Percentiles rank a stretch among this genome's conserved stretches.
Evolutionary conservation across 2,113 vertebrate genomes (phyloP).

Genomic region (Pycnonotus jocosus): DNA sequence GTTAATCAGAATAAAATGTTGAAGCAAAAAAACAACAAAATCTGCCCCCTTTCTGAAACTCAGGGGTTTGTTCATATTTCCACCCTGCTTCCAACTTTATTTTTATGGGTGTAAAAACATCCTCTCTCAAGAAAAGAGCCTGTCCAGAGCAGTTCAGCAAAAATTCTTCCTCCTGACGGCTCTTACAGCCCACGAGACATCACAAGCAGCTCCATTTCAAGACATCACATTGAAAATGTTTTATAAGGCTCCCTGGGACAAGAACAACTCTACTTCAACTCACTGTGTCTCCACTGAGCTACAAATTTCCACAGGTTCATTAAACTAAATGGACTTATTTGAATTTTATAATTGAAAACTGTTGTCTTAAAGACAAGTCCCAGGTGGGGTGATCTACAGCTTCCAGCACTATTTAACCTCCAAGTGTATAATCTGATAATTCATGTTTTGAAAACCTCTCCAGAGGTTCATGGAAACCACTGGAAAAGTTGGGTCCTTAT

Average conservation of each 20-base stretch:
- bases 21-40: background rate
- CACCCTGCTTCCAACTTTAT: background rate
- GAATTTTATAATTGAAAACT: slow-evolving; percentile 65
- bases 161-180: background rate
- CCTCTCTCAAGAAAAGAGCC: background rate
- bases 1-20: background rate
- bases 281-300: background rate
- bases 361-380: slow-evolving; percentile 46
- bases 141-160: background rate
- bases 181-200: background rate
- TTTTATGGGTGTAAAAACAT: background rate
- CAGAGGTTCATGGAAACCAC: background rate
- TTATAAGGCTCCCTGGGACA: background rate
- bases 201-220: background rate
- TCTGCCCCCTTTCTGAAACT: background rate
- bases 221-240: background rate
- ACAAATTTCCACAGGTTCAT: slow-evolving; percentile 1
- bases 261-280: background rate
- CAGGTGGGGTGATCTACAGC: slow-evolving; percentile 61
- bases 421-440: background rate
- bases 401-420: slow-evolving; percentile 64
- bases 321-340: slow-evolving; percentile 44
- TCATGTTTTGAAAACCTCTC: background rate
- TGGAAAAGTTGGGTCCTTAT: background rate
- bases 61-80: background rate